Base-by-base conservation (phyloP, 64 coral and sea anemone genomes). In the Montipora sp. region DNA sequence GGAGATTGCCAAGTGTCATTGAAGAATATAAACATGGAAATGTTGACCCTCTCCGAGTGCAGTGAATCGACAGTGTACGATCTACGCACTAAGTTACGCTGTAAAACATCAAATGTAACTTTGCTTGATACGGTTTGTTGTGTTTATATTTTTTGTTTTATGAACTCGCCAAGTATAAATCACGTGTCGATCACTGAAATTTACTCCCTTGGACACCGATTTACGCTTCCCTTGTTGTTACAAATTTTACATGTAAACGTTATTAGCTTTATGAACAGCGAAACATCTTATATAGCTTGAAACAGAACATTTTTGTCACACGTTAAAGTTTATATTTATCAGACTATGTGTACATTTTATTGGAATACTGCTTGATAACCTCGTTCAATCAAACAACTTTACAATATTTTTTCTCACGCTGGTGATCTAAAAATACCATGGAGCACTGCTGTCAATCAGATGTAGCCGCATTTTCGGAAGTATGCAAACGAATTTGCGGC, bases 11-110 rank as follows among this genome's bases (percentile, higher is more conserved):
- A 63, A 73, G 14, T 92, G 16, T 92, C 8, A 92, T 77, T 24
- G 90, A 92, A 59, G 70, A 84, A 18, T 92, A 92, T 65, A 92
- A 84, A 84, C 79, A 51, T 59, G 63, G 67, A 55, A 84, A 59
- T 75, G 80, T 92, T 84, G 90, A 49, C 51, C 90, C 90, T 92
- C 53, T 63, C 0, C 23, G 73, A 49, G 48, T 77, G 76, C 75
- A 79, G 46, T 79, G n/a, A 90, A 67, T 57, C 53, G 11, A 57
- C 53, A 57, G 4, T 57, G 53, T 11, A 11, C 4, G 53, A 57
- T 57, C 2, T 57, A 57, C 53, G 3, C 11, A 57, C 3, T 57
- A 3, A 57, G 5, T 57, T 57, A 57, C 0, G 11, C 53, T 57
- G 11, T 57, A 36, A 36, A 36, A 36, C 36, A 36, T 36, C 36